Evolutionary conservation across 2,797 vertebrate species (phyloP).

Genomic region (Molossus molossus): DNA sequence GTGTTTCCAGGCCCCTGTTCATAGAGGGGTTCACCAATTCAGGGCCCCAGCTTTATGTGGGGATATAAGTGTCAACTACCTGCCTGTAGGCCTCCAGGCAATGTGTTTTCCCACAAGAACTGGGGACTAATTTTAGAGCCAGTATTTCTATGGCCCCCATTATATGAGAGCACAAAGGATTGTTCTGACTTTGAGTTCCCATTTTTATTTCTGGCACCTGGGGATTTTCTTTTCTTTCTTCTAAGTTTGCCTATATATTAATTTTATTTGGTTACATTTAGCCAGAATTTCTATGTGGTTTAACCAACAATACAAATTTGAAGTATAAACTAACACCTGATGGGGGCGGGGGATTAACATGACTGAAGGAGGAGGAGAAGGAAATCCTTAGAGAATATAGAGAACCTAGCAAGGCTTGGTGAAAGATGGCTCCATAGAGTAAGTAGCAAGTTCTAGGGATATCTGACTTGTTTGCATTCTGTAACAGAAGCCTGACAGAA

Average conservation of each 20-base stretch:
- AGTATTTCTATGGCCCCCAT: neutral
- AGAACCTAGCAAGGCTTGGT: neutral
- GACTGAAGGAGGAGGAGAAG: neutral
- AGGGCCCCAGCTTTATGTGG: neutral
- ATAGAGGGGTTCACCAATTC: neutral
- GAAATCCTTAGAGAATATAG: neutral
- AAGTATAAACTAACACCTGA: neutral
- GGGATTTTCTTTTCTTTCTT: neutral
- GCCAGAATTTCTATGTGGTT: neutral
- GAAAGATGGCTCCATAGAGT: neutral
- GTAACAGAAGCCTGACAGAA: neutral
- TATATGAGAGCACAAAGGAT: neutral
- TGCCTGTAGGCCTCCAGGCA: neutral
- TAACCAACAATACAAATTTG: neutral
- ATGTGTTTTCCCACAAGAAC: neutral
- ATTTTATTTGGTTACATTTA: neutral
- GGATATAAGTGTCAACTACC: neutral
- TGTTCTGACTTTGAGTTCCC: neutral
- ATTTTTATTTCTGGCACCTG: neutral
- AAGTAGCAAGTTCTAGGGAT: neutral
- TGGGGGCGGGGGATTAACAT: neutral
- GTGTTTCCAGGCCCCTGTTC: neutral
- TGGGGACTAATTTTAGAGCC: neutral
- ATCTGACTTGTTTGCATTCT: neutral
- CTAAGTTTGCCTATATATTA: neutral